Evolutionary conservation across 2,888 invertebrate genomes (phyloP).

Genomic region (Hydriomena furcata): DNA sequence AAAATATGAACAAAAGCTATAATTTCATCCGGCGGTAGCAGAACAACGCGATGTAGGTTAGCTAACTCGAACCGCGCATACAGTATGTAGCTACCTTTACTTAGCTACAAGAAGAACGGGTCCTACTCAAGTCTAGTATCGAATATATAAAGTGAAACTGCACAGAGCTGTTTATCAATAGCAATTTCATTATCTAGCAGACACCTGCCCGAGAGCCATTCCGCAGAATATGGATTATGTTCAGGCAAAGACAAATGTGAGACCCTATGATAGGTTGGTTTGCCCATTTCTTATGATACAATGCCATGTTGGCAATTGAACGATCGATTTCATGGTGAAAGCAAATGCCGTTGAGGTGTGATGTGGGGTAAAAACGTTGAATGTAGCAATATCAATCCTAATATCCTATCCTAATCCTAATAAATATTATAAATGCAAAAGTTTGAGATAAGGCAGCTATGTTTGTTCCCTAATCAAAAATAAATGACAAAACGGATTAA

Average conservation of each 20-base stretch:
- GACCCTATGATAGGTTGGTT: conserved; percentile 14
- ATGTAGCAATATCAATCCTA: too few relatives aligned
- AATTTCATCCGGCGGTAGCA: too few relatives aligned
- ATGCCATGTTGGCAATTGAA: conserved; percentile 2
- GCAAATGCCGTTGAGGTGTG: not conserved
- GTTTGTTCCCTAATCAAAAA: too few relatives aligned
- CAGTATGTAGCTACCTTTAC: conserved; percentile 19
- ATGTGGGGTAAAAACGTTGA: too few relatives aligned
- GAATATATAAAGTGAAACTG: conserved; percentile 74
- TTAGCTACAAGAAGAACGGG: conserved; percentile 61
- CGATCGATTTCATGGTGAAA: not conserved
- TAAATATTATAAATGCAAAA: too few relatives aligned
- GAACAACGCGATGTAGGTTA: too few relatives aligned
- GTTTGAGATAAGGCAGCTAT: too few relatives aligned
- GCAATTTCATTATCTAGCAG: conserved; percentile 72
- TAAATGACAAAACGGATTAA: too few relatives aligned
- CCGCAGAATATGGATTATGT: conserved; percentile 26
- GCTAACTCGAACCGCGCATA: too few relatives aligned
- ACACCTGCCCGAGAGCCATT: conserved; percentile 51
- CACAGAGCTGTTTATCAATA: conserved; percentile 67
- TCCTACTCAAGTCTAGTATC: conserved; percentile 54
- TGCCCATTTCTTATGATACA: conserved; percentile 2
- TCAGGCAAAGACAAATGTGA: conserved; percentile 32
- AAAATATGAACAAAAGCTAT: too few relatives aligned
- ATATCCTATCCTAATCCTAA: too few relatives aligned